Conservation (phyloP, 2,113 vertebrate genomes). For the Limnothrissa miodon region DNA sequence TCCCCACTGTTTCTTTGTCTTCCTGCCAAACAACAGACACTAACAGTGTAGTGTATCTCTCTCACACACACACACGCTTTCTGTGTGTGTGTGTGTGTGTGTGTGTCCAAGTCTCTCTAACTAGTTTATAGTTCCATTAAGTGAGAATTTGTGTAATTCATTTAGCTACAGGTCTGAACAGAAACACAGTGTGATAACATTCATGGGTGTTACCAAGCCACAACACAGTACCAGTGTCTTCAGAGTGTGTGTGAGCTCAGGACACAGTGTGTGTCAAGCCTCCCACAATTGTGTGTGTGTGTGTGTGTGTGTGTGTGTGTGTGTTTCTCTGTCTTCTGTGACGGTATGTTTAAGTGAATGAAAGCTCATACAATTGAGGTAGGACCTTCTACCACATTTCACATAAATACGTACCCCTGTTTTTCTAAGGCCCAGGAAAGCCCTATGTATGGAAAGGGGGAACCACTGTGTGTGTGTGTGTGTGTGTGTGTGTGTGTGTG, state of each 20-base stretch:
- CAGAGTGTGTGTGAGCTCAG: not conserved
- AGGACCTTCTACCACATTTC: not conserved
- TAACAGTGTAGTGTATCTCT: not conserved
- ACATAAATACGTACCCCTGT: slow-evolving; percentile 5
- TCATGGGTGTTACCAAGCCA: slow-evolving; percentile 5
- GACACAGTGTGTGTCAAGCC: no score
- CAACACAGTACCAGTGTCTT: not conserved
- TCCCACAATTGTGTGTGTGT: not conserved
- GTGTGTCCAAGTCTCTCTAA: slow-evolving; percentile 30
- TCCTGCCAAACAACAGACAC: slow-evolving; percentile 36
- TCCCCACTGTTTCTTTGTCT: slow-evolving; percentile 32
- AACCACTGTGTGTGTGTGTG: not conserved
- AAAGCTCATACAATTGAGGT: not conserved
- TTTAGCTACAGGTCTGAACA: not conserved
- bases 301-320: not conserved
- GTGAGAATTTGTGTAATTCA: slow-evolving; percentile 31
- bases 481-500: slow-evolving; percentile 16
- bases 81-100: not conserved
- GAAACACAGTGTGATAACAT: slow-evolving; percentile 22
- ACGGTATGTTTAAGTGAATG: not conserved
- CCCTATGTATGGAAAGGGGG: not conserved
- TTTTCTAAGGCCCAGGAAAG: slow-evolving; percentile 21
- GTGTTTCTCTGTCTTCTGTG: not conserved
- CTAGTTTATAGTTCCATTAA: slow-evolving; percentile 28
- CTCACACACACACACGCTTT: no score